Evolutionary conservation across 2,797 vertebrate genomes (phyloP).

Genomic region (Pipistrellus nathusii): DNA sequence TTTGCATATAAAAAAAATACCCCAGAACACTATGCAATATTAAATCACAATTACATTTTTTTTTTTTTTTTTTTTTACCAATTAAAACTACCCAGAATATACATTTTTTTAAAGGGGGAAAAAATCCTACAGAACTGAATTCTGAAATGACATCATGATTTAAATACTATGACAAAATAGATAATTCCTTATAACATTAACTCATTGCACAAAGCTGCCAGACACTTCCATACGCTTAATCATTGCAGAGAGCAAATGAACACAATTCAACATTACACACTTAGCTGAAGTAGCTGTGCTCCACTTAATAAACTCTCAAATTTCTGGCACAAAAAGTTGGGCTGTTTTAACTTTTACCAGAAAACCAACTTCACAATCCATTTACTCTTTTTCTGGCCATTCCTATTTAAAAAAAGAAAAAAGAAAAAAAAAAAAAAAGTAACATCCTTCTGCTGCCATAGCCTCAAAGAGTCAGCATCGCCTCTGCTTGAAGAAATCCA

Average conservation of each 20-base stretch:
- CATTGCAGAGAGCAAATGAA: slow-evolving; percentile 71
- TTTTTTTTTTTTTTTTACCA: slow-evolving; percentile 76
- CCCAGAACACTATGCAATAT: slow-evolving; percentile 81
- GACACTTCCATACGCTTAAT: slow-evolving; percentile 62
- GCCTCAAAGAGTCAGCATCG: slow-evolving; percentile 69
- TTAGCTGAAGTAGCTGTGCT: slow-evolving; percentile 37
- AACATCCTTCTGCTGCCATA: neutral
- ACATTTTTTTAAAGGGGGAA: slow-evolving; percentile 69
- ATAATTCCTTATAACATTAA: slow-evolving; percentile 75
- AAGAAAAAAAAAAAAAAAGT: neutral
- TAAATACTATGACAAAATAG: slow-evolving; percentile 84
- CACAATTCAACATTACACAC: slow-evolving; percentile 69
- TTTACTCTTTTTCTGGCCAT: neutral
- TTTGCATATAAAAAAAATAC: slow-evolving; percentile 85
- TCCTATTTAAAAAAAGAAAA: neutral
- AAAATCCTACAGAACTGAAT: slow-evolving; percentile 75
- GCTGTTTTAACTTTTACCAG: slow-evolving; percentile 31
- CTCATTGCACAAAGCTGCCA: slow-evolving; percentile 79
- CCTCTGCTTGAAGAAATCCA: slow-evolving; percentile 90
- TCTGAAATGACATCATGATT: slow-evolving; percentile 78
- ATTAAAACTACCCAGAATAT: slow-evolving; percentile 76
- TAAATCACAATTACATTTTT: slow-evolving; percentile 80
- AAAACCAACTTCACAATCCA: slow-evolving; percentile 4
- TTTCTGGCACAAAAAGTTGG: slow-evolving; percentile 58
- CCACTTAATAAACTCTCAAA: slow-evolving; percentile 6